phyloP scores from a whole-genome alignment of 37 sponge, comb jelly and placozoan genomes.

The Aphrocallistes beatrix region DNA sequence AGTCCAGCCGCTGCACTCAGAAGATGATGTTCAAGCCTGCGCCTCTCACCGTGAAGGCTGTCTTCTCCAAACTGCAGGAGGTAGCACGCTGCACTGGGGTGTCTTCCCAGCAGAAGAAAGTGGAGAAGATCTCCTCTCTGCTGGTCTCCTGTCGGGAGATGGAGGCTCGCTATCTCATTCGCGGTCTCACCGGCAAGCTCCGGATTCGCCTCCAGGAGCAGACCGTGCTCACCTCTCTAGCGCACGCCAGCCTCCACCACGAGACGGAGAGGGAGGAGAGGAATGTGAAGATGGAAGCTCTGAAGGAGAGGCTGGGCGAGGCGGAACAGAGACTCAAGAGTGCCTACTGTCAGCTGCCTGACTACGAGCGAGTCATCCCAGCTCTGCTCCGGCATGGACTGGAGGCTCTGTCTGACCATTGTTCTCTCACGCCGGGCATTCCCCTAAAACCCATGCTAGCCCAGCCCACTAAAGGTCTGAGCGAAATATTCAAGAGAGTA shows the following conservation, averaged over 20 bases:
- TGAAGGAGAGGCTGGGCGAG: conserved; percentile 60
- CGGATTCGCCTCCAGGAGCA: conserved; percentile 94
- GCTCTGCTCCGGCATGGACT: conserved; percentile 65
- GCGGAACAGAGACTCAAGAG: conserved; percentile 54
- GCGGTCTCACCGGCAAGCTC: conserved; percentile 84
- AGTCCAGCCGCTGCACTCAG: conserved; percentile 76
- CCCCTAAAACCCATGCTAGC: conserved; percentile 99
- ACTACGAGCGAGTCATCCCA: conserved; percentile 71
- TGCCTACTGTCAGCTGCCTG: conserved; percentile 81
- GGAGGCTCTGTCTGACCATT: conserved; percentile 48
- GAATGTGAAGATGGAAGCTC: conserved; percentile 29
- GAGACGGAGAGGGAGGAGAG: background rate
- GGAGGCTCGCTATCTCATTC: conserved; percentile 78
- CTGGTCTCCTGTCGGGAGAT: conserved; percentile 69
- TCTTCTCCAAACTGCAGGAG: conserved; percentile 71
- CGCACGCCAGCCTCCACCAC: conserved; percentile 44
- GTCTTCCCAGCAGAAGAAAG: conserved; percentile 64
- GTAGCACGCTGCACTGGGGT: conserved; percentile 68
- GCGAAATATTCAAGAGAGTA: conserved; percentile 73
- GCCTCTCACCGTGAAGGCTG: conserved; percentile 56
- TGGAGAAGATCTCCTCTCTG: conserved; percentile 68
- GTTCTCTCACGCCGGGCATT: conserved; percentile 85
- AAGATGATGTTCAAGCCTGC: conserved; percentile 89
- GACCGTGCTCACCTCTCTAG: conserved; percentile 82
- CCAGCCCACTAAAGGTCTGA: conserved; percentile 92